These are phyloP conservation scores for Marasmarcha lunaedactyla DNA, from an alignment of 2,888 invertebrate species.

Conservation along the genomic window DNA sequence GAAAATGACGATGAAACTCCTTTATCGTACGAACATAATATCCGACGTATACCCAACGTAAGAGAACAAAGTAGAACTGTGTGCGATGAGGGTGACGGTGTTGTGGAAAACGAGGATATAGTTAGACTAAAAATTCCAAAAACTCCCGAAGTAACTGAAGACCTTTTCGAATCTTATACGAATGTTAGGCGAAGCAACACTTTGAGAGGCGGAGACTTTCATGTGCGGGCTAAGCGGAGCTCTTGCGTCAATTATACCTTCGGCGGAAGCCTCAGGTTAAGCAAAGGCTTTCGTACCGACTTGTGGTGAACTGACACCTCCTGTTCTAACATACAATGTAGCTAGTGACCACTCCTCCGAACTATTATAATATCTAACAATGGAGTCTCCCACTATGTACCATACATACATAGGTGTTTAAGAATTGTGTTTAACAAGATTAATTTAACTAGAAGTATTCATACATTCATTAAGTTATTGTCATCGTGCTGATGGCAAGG, in stretches of 20 bases:
- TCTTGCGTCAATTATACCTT: constrained; percentile 47
- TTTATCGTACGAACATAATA: constrained; percentile 30
- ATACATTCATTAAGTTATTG: constrained; percentile 6
- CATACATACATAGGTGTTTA: constrained; percentile 42
- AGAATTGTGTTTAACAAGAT: constrained; percentile 8
- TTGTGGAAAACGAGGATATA: constrained; percentile 65
- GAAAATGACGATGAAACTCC: constrained; percentile 44
- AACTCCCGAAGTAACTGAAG: constrained; percentile 68
- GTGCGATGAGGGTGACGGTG: constrained; percentile 53
- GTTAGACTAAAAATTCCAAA: constrained; percentile 69
- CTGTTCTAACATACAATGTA: constrained; percentile 28
- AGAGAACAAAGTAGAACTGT: constrained; percentile 44
- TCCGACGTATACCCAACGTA: constrained; percentile 42
- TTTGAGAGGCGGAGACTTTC: constrained; percentile 48
- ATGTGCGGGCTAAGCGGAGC: constrained; percentile 43
- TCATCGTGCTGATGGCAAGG: constrained; percentile 18
- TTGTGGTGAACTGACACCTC: constrained; percentile 49
- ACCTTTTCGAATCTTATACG: constrained; percentile 62
- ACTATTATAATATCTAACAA: constrained; percentile 10
- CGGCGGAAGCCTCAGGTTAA: constrained; percentile 67
- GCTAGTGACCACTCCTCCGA: constrained; percentile 16
- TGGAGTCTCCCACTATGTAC: constrained; percentile 47
- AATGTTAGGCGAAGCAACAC: constrained; percentile 60
- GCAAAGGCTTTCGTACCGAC: constrained; percentile 57
- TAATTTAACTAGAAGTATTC: constrained; percentile 10